Evolutionary conservation across 2,113 vertebrate species (phyloP).

Genomic region (Grus americana): DNA sequence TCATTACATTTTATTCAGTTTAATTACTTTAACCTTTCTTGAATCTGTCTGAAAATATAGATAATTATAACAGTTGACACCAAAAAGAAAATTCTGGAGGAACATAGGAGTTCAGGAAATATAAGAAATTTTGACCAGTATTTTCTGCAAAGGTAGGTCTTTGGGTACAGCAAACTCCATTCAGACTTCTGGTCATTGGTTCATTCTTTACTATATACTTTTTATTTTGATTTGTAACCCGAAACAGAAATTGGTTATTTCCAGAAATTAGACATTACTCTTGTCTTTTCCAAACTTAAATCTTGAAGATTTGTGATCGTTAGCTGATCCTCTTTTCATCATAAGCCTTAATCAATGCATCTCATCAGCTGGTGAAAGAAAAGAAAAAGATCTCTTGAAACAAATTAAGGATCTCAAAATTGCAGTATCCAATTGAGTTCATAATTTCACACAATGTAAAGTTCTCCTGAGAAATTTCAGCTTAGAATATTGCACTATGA

Average conservation of each 20-base stretch:
- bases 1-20: conserved; percentile 38
- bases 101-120: neutral
- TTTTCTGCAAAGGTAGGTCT: neutral
- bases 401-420: neutral
- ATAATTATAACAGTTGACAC: neutral
- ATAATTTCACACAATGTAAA: neutral
- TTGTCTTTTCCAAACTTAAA: neutral
- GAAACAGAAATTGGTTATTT: neutral
- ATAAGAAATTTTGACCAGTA: neutral
- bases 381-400: neutral
- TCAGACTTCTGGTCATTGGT: neutral
- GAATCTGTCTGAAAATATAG: conserved; percentile 24
- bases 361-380: neutral
- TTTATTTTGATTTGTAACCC: neutral
- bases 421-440: neutral
- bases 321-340: neutral
- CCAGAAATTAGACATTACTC: neutral
- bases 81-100: conserved; percentile 1
- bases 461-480: neutral
- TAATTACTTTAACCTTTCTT: conserved; percentile 45
- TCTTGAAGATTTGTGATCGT: neutral
- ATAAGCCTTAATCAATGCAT: neutral
- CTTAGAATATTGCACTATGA: neutral
- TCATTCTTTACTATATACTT: neutral
- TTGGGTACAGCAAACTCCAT: neutral